Evolutionary conservation across 2,797 vertebrate genomes (phyloP).

Genomic region (Passerculus sandwichensis): DNA sequence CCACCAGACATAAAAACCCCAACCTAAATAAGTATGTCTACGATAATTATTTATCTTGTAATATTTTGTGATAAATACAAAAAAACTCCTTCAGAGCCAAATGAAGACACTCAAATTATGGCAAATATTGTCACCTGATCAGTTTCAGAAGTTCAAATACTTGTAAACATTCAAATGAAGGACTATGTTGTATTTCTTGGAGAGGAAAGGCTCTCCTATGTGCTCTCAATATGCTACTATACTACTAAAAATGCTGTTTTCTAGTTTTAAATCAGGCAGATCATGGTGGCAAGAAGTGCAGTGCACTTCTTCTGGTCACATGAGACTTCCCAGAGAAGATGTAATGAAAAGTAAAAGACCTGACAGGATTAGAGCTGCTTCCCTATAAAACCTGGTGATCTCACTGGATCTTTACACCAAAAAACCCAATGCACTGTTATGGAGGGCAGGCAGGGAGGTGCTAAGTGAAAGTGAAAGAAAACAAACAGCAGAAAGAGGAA

Average conservation of each 20-base stretch:
- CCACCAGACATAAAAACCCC: not conserved
- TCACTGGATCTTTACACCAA: not conserved
- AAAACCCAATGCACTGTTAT: fast-evolving
- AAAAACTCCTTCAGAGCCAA: not conserved
- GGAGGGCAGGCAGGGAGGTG: fast-evolving
- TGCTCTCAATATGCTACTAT: not conserved
- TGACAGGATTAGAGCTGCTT: not conserved
- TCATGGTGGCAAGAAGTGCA: not conserved
- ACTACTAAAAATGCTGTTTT: not conserved
- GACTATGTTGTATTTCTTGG: no score
- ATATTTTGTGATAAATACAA: not conserved
- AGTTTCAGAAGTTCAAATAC: not conserved
- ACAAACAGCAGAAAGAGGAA: not conserved
- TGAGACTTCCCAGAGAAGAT: not conserved
- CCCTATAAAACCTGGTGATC: not conserved
- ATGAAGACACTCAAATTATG: not conserved
- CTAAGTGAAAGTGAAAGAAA: not conserved
- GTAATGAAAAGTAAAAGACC: not conserved
- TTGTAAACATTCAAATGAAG: not conserved
- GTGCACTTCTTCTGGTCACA: not conserved
- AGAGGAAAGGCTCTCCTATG: not conserved
- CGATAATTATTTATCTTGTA: not conserved
- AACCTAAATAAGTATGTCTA: not conserved
- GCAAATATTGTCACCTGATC: not conserved
- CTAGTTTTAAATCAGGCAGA: not conserved